Conservation (phyloP, 1,140 invertebrate species). For the Camponotus vicinus region DNA sequence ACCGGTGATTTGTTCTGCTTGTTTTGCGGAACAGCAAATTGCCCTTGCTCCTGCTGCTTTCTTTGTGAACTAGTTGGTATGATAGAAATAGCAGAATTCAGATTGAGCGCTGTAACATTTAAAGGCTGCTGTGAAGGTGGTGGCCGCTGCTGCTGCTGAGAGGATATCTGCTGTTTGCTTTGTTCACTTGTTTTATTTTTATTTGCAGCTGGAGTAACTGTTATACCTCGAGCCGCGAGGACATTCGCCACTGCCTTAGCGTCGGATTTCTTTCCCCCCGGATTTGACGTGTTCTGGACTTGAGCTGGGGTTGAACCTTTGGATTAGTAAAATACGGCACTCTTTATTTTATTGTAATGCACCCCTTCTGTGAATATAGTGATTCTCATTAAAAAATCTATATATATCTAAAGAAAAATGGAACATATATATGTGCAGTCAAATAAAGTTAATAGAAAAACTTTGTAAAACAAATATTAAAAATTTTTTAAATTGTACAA, state of each 20-base stretch:
- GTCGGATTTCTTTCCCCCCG: slow-evolving; percentile 87
- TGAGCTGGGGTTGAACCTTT: slow-evolving; percentile 84
- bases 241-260: slow-evolving; percentile 91
- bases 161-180: slow-evolving; percentile 76
- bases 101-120: slow-evolving; percentile 87
- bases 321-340: slow-evolving; percentile 80
- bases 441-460: not conserved
- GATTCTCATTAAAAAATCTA: not conserved
- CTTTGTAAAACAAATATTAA: not conserved
- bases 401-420: not conserved
- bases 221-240: slow-evolving; percentile 91
- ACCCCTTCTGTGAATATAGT: slow-evolving; percentile 71
- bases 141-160: slow-evolving; percentile 73
- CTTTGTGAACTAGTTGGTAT: slow-evolving; percentile 86
- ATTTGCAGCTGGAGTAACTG: slow-evolving; percentile 89
- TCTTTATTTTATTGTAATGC: slow-evolving; percentile 69
- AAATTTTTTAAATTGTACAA: slow-evolving; percentile 21
- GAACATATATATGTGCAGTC: not conserved
- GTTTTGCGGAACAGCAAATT: slow-evolving; percentile 85
- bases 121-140: slow-evolving; percentile 74
- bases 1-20: slow-evolving; percentile 78
- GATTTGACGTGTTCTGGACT: slow-evolving; percentile 78
- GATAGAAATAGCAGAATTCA: slow-evolving; percentile 91
- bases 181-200: slow-evolving; percentile 80
- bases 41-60: slow-evolving; percentile 82